Conservation (phyloP, 1,140 invertebrate genomes). For the Drosophila ohnishii region DNA sequence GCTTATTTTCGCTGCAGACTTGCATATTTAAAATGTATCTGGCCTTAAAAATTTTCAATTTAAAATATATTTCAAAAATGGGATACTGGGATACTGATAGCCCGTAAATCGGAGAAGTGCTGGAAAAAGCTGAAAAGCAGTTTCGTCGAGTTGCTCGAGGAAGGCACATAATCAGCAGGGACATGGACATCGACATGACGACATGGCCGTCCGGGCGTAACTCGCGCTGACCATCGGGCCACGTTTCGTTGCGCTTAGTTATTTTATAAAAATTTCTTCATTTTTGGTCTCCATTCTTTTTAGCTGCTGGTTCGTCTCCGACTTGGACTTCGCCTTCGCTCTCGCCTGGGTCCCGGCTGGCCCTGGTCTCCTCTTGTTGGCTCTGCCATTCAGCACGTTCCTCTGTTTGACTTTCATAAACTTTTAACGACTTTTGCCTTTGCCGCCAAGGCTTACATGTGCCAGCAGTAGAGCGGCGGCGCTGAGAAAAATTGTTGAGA, state of each 20-base stretch:
- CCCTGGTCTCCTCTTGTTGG: slow-evolving; percentile 20
- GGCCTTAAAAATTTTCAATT: no score
- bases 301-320: slow-evolving; percentile 34
- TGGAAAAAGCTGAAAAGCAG: slow-evolving; percentile 29
- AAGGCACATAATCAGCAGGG: slow-evolving; percentile 58
- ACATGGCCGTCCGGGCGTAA: slow-evolving; percentile 19
- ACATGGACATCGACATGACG: slow-evolving; percentile 46
- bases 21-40: background rate
- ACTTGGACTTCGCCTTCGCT: slow-evolving; percentile 1
- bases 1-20: background rate
- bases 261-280: slow-evolving; percentile 64
- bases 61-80: slow-evolving; percentile 7
- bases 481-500: slow-evolving; percentile 54
- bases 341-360: slow-evolving; percentile 13
- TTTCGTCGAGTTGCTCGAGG: slow-evolving; percentile 1
- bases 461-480: slow-evolving; percentile 35
- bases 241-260: slow-evolving; percentile 79
- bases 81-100: slow-evolving; percentile 32
- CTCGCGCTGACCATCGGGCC: slow-evolving; percentile 62
- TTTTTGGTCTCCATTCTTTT: slow-evolving; percentile 29
- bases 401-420: slow-evolving; percentile 83
- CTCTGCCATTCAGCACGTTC: slow-evolving; percentile 57
- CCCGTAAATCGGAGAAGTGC: slow-evolving; percentile 26
- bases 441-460: slow-evolving; percentile 72
- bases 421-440: slow-evolving; percentile 82